A percentile compares a stretch with the other conserved stretches of the same genome.
phyloP scores from a whole-genome alignment of 1,140 invertebrate genomes.

The Sitobion miscanthi region DNA sequence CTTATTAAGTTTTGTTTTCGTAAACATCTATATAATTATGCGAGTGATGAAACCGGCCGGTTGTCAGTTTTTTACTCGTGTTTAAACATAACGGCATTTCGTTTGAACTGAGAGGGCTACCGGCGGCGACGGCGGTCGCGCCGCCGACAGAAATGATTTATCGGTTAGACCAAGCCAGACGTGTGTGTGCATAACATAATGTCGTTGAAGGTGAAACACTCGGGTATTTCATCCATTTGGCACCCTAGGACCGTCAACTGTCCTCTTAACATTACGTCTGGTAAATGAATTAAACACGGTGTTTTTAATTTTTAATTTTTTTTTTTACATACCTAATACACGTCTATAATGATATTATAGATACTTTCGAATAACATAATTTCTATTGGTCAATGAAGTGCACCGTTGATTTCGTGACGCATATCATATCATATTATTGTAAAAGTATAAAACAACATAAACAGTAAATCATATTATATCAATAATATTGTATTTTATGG shows the following conservation, averaged over 20 bases:
- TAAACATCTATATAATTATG: conserved; percentile 35
- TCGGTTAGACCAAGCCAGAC: not conserved
- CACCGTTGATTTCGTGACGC: not conserved
- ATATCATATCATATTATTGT: not conserved
- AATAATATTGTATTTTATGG: no score
- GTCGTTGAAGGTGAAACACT: conserved; percentile 35
- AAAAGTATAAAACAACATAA: not conserved
- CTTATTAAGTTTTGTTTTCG: not conserved
- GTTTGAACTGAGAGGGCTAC: conserved; percentile 30
- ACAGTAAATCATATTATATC: not conserved
- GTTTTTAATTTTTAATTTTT: not conserved
- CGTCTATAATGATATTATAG: not conserved
- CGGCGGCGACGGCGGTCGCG: conserved; percentile 40
- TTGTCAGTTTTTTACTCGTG: conserved; percentile 20
- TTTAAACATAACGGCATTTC: conserved; percentile 48
- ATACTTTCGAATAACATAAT: not conserved
- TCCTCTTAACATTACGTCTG: not conserved
- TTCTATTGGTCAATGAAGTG: not conserved
- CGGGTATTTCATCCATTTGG: not conserved
- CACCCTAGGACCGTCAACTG: not conserved
- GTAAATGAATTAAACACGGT: not conserved
- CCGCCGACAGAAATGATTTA: conserved; percentile 55
- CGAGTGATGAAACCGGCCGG: not conserved
- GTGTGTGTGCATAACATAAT: not conserved
- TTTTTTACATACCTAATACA: not conserved